These are phyloP conservation scores for Globia sparganii DNA, from an alignment of 2,888 invertebrate genomes.

Conservation along the genomic window DNA sequence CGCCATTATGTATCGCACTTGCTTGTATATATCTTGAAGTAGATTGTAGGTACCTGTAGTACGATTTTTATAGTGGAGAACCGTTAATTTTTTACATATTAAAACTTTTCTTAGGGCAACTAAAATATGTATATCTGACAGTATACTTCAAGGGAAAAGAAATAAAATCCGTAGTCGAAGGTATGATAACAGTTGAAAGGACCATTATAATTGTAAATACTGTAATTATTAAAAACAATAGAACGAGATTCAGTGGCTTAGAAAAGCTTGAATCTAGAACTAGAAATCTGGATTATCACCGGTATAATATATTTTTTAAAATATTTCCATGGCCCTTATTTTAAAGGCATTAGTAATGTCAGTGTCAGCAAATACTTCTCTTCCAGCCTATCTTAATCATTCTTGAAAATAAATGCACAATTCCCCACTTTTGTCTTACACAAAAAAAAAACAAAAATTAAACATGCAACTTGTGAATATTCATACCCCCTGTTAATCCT, in stretches of 20 bases:
- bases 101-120: neutral
- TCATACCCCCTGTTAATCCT: slow-evolving; percentile 34
- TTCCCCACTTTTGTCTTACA: neutral
- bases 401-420: neutral
- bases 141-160: neutral
- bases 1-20: slow-evolving; percentile 79
- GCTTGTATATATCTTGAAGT: slow-evolving; percentile 35
- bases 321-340: no score
- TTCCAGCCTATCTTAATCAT: neutral
- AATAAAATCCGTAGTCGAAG: neutral
- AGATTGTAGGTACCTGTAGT: slow-evolving; percentile 12
- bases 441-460: slow-evolving; percentile 19
- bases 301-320: no score
- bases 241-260: neutral
- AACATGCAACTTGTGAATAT: slow-evolving; percentile 29
- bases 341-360: neutral
- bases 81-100: slow-evolving; percentile 5
- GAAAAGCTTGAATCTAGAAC: neutral
- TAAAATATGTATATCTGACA: neutral
- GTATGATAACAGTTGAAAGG: no score
- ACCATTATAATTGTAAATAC: no score
- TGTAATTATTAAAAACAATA: neutral
- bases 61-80: neutral
- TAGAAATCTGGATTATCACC: neutral
- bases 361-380: neutral